Conservation (phyloP, 2,797 vertebrate species). For the Anableps anableps region DNA sequence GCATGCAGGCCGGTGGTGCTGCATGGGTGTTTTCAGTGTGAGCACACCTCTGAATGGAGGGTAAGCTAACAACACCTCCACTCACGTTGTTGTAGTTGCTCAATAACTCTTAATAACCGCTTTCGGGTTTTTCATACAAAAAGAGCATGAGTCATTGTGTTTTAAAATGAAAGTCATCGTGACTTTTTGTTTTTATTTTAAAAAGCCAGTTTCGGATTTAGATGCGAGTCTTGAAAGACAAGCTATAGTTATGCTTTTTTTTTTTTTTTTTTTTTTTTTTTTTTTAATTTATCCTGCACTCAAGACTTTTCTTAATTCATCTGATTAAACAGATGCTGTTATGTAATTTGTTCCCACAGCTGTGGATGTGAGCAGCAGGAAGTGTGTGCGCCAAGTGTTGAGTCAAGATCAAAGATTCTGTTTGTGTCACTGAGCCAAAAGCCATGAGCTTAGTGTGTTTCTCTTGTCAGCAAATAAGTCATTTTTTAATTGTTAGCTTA, state of each 20-base stretch:
- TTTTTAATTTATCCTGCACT: not conserved
- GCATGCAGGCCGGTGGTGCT: not conserved
- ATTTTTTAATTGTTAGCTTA: not conserved
- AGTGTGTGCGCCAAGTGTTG: not conserved
- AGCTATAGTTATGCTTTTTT: conserved; percentile 10
- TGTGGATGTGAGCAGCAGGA: conserved; percentile 28
- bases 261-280: too few relatives aligned
- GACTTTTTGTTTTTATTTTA: not conserved
- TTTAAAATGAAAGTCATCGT: not conserved
- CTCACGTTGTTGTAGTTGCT: not conserved
- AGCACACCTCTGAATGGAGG: not conserved
- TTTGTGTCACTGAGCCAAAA: not conserved
- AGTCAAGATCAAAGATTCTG: not conserved
- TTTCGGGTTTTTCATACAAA: not conserved
- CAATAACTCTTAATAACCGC: not conserved
- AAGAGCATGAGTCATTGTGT: not conserved
- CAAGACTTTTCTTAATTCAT: conserved; percentile 60
- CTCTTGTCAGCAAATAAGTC: not conserved
- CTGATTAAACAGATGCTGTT: conserved; percentile 53
- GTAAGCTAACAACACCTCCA: not conserved
- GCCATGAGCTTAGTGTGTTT: not conserved
- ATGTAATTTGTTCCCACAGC: conserved; percentile 39
- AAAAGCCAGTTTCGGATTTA: not conserved
- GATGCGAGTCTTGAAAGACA: not conserved
- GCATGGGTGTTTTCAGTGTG: conserved; percentile 5